These are phyloP conservation scores for Melanotaenia parkinsoni DNA, from an alignment of 2,797 vertebrate species.

Conservation along the genomic window DNA sequence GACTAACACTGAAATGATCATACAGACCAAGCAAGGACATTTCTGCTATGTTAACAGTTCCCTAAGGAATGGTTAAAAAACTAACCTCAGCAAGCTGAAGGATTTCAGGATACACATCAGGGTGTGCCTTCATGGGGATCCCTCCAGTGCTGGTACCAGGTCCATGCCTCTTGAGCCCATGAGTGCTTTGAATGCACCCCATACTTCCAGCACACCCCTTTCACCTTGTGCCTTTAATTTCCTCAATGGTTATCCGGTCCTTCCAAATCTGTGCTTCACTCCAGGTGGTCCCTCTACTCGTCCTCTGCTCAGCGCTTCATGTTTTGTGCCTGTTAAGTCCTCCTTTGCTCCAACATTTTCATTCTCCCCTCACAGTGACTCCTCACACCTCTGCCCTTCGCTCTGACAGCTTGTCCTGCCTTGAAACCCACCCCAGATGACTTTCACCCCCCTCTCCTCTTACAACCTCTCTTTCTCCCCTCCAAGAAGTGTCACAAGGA, in stretches of 20 bases:
- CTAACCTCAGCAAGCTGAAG: conserved; percentile 80
- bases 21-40: background rate
- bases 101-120: conserved; percentile 75
- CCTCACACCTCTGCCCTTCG: conserved; percentile 61
- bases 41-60: conserved; percentile 1
- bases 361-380: conserved; percentile 36
- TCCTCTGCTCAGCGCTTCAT: conserved; percentile 50
- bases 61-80: background rate
- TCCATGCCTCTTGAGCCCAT: conserved; percentile 48
- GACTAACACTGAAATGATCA: background rate
- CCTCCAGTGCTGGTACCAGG: conserved; percentile 46
- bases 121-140: conserved; percentile 56
- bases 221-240: background rate
- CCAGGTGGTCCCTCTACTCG: conserved; percentile 14
- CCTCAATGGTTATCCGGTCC: background rate
- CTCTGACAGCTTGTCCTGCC: conserved; percentile 48
- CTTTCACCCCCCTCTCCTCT: conserved; percentile 47
- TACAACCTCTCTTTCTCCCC: conserved; percentile 53
- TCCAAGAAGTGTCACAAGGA: conserved; percentile 57
- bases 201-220: conserved; percentile 60
- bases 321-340: conserved; percentile 34
- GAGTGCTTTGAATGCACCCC: conserved; percentile 79
- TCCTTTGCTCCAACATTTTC: conserved; percentile 51
- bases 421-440: conserved; percentile 60
- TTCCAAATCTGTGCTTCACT: conserved; percentile 20